phyloP scores from a whole-genome alignment of 2,797 vertebrate genomes.

The Gobio occitaniae region DNA sequence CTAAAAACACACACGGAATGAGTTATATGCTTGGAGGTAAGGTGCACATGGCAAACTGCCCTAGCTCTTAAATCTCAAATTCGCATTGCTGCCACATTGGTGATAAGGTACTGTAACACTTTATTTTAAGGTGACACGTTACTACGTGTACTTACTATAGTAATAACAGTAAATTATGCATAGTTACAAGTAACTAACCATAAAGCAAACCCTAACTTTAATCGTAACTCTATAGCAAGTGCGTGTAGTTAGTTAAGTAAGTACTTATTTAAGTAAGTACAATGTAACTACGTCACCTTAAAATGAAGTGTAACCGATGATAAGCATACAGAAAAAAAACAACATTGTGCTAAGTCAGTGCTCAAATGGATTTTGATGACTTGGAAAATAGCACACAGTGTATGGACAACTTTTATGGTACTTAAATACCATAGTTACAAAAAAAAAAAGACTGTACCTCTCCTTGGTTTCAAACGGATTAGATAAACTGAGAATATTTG shows the following conservation, averaged over 20 bases:
- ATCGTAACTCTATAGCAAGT: too few relatives aligned
- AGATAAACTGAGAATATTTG: too few relatives aligned
- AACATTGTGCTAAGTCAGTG: not conserved
- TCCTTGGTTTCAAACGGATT: too few relatives aligned
- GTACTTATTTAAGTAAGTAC: too few relatives aligned
- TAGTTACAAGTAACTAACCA: too few relatives aligned
- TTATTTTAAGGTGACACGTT: too few relatives aligned
- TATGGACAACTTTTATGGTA: not conserved
- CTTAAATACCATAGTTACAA: not conserved
- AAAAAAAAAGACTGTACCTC: not conserved
- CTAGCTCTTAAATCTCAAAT: not conserved
- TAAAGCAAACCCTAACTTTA: too few relatives aligned
- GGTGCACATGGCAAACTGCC: not conserved
- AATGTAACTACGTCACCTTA: too few relatives aligned
- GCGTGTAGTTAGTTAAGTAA: too few relatives aligned
- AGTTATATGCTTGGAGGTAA: conserved; percentile 10
- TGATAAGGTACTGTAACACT: not conserved
- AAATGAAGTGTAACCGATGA: too few relatives aligned
- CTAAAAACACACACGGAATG: conserved; percentile 32
- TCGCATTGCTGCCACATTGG: not conserved
- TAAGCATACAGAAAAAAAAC: not conserved
- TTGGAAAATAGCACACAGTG: not conserved
- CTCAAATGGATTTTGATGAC: not conserved
- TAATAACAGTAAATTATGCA: too few relatives aligned
- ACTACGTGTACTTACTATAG: too few relatives aligned